A percentile compares a stretch with the other conserved stretches of the same genome.
These are phyloP conservation scores for Passer domesticus DNA, from an alignment of 2,113 vertebrate species.

Conservation along the genomic window DNA sequence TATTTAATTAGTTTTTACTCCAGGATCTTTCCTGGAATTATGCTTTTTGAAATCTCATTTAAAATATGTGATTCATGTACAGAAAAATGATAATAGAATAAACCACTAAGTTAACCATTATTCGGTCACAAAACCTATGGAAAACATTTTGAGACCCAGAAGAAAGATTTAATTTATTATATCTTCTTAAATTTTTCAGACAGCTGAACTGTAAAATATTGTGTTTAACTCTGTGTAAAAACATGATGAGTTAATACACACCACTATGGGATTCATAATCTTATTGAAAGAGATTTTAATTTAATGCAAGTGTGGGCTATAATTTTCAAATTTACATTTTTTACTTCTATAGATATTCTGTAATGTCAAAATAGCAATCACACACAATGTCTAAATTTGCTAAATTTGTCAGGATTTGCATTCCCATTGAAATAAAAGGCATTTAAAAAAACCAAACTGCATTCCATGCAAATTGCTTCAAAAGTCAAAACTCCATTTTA, in stretches of 20 bases:
- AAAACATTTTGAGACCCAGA: neutral
- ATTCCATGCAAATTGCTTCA: neutral
- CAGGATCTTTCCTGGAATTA: neutral
- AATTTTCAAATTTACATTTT: neutral
- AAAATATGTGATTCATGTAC: neutral
- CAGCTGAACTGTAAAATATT: neutral
- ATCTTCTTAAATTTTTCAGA: neutral
- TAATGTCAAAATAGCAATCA: neutral
- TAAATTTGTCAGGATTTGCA: neutral
- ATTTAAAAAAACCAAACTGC: neutral
- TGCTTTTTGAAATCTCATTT: neutral
- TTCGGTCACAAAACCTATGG: neutral
- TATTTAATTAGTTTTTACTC: neutral
- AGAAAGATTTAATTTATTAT: neutral
- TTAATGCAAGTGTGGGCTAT: neutral
- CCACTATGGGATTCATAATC: neutral
- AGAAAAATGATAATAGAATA: neutral
- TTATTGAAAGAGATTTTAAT: neutral
- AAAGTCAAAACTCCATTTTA: neutral
- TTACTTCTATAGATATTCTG: neutral
- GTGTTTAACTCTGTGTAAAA: neutral
- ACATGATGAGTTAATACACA: neutral
- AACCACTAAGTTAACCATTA: neutral
- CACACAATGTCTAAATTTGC: neutral
- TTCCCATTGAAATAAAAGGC: neutral